Percentiles rank a stretch among this genome's conserved stretches.
Evolutionary conservation across 2,888 invertebrate species (phyloP).

Genomic region (Aleiodes testaceus): DNA sequence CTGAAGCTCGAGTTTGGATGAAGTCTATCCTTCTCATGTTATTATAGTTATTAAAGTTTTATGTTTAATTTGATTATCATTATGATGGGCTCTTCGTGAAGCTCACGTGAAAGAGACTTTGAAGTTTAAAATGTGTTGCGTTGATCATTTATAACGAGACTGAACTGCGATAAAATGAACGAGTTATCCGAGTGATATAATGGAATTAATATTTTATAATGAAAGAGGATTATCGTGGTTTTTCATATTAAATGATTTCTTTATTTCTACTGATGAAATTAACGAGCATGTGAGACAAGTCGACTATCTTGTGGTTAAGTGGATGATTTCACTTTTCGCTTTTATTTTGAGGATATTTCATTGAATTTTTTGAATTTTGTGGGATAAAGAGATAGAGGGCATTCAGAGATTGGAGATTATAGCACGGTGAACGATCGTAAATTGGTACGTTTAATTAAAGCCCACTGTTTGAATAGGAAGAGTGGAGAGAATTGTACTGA

Average conservation of each 20-base stretch:
- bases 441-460: constrained; percentile 54
- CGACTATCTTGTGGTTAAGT: constrained; percentile 40
- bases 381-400: constrained; percentile 23
- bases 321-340: constrained; percentile 34
- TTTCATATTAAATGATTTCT: neutral
- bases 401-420: constrained; percentile 20
- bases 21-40: neutral
- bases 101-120: neutral
- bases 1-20: neutral
- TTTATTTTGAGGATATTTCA: neutral
- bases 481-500: constrained; percentile 6
- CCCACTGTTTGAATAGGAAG: constrained; percentile 37
- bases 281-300: constrained; percentile 43
- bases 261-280: constrained; percentile 26
- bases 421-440: constrained; percentile 44
- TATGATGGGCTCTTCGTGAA: neutral
- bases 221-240: neutral
- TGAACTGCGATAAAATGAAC: no score
- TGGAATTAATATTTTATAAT: neutral
- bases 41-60: constrained; percentile 1
- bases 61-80: constrained; percentile 15
- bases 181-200: neutral
- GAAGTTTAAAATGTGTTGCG: neutral
- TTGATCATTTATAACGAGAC: no score
- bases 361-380: constrained; percentile 34